These are phyloP conservation scores for Spodoptera frugiperda DNA, from an alignment of 1,140 invertebrate species.

Conservation along the genomic window DNA sequence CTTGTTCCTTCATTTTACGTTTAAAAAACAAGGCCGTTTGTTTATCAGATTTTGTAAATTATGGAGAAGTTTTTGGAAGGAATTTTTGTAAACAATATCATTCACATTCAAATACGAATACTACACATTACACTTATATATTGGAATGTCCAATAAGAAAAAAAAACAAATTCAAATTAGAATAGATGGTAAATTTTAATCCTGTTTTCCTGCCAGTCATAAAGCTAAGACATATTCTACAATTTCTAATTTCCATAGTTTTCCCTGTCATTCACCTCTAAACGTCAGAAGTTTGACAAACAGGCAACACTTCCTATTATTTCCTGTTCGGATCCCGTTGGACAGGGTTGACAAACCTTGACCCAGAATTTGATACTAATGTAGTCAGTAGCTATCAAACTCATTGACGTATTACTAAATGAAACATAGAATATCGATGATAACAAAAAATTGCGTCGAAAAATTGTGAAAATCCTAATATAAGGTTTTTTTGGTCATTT, in stretches of 20 bases:
- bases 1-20: constrained; percentile 5
- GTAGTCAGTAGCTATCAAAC: constrained; percentile 63
- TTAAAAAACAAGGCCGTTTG: constrained; percentile 14
- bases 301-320: constrained; percentile 1
- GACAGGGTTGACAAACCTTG: constrained; percentile 70
- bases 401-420: constrained; percentile 22
- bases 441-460: constrained; percentile 11
- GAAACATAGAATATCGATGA: neutral
- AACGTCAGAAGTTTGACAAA: neutral
- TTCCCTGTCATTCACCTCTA: constrained; percentile 18
- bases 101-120: too few species aligned
- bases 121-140: too few species aligned
- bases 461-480: neutral
- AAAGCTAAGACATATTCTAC: neutral
- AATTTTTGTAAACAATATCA: too few species aligned
- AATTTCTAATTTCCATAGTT: neutral
- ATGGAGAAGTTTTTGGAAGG: too few species aligned
- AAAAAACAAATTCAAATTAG: too few species aligned
- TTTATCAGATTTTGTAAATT: constrained; percentile 14
- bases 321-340: constrained; percentile 57
- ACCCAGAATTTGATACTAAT: constrained; percentile 70
- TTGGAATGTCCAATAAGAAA: too few species aligned
- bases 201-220: neutral
- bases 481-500: too few species aligned
- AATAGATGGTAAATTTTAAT: neutral